Evolutionary conservation across 2,888 invertebrate species (phyloP).

Genomic region (Micoletzkya japonica): DNA sequence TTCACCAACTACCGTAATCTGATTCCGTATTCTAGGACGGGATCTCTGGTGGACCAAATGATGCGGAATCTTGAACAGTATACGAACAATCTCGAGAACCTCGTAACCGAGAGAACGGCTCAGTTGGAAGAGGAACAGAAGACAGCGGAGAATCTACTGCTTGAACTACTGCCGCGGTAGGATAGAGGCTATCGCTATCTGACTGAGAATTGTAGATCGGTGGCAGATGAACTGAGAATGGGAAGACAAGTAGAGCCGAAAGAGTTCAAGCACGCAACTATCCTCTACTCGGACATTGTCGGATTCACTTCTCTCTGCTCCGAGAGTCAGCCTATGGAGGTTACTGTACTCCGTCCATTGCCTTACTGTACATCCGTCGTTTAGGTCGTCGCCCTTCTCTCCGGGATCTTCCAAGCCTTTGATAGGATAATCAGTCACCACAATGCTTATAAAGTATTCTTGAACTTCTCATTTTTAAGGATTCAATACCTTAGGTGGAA

Average conservation of each 20-base stretch:
- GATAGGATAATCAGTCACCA: constrained; percentile 56
- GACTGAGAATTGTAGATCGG: constrained; percentile 35
- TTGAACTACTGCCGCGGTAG: constrained; percentile 54
- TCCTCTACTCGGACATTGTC: constrained; percentile 62
- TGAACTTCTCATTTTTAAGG: neutral
- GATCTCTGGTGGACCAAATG: constrained; percentile 60
- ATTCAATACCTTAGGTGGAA: constrained; percentile 54
- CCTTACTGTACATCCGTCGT: too few species aligned
- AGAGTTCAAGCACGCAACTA: constrained; percentile 52
- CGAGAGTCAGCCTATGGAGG: constrained; percentile 57
- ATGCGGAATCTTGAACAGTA: constrained; percentile 56
- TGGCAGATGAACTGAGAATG: constrained; percentile 52
- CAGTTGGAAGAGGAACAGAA: constrained; percentile 52
- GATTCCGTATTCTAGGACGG: constrained; percentile 38
- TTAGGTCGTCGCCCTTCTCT: constrained; percentile 56
- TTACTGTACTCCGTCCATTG: too few species aligned
- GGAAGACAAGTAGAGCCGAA: constrained; percentile 48
- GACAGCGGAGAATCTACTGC: constrained; percentile 50
- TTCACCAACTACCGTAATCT: neutral
- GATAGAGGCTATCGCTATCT: neutral
- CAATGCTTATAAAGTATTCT: constrained; percentile 59
- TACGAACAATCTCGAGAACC: constrained; percentile 50
- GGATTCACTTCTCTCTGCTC: constrained; percentile 62
- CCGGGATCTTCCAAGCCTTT: constrained; percentile 57
- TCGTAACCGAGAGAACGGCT: constrained; percentile 49